These are phyloP conservation scores for Eurytemora carolleeae DNA, from an alignment of 1,140 invertebrate species.

Conservation along the genomic window DNA sequence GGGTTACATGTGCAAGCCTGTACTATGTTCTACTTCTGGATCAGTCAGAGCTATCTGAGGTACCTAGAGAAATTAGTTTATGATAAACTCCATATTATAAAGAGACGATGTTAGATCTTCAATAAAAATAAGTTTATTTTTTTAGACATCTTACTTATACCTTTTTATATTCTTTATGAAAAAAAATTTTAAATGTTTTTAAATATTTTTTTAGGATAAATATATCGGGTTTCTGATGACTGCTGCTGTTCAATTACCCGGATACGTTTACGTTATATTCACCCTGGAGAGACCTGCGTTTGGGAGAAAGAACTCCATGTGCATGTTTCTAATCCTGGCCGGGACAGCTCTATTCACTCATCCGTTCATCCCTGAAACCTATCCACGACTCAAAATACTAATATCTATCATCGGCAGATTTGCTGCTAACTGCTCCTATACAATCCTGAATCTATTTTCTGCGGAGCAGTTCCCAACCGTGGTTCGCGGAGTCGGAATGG, in stretches of 20 bases:
- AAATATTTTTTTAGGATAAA: not conserved
- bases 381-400: not conserved
- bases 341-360: slow-evolving; percentile 4
- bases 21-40: slow-evolving; percentile 15
- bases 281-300: slow-evolving; percentile 6
- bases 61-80: no score
- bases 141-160: no score
- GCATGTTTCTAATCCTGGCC: not conserved
- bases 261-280: slow-evolving; percentile 11
- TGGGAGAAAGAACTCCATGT: slow-evolving; percentile 7
- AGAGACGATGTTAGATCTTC: no score
- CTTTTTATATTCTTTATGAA: no score
- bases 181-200: not conserved
- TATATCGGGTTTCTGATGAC: slow-evolving; percentile 13
- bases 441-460: slow-evolving; percentile 12
- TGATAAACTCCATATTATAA: no score
- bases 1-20: slow-evolving; percentile 2
- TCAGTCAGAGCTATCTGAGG: slow-evolving; percentile 8
- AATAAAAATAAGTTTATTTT: no score
- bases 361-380: not conserved
- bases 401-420: slow-evolving; percentile 12
- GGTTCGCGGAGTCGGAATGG: slow-evolving; percentile 8
- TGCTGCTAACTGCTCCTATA: slow-evolving; percentile 14
- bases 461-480: slow-evolving; percentile 13
- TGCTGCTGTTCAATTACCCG: slow-evolving; percentile 3